These are phyloP conservation scores for Amphiura filiformis DNA, from an alignment of 35 echinoderm and acorn worm species.

Conservation along the genomic window DNA sequence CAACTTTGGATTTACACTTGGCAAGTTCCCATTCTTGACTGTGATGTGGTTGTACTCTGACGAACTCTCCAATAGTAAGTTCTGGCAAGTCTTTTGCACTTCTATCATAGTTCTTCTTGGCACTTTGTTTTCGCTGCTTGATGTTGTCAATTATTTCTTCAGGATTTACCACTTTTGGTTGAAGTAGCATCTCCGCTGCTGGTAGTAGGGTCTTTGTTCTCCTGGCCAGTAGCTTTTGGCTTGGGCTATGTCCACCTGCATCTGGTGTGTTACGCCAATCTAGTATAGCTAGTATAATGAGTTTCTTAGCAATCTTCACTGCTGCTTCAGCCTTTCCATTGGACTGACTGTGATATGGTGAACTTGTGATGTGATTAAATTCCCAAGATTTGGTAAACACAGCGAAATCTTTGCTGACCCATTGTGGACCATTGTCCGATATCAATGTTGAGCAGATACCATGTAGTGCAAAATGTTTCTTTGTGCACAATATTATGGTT, in stretches of 20 bases:
- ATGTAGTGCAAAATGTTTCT: background rate
- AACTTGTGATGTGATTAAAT: slow-evolving; percentile 35
- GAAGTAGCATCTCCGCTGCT: slow-evolving; percentile 49
- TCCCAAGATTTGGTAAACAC: slow-evolving; percentile 51
- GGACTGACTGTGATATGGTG: slow-evolving; percentile 25
- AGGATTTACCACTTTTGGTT: slow-evolving; percentile 44
- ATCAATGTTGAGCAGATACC: background rate
- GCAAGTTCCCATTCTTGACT: background rate
- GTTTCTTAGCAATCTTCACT: background rate
- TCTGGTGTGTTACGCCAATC: background rate
- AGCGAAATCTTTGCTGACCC: slow-evolving; percentile 34
- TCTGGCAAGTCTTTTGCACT: slow-evolving; percentile 64
- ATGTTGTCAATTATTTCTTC: slow-evolving; percentile 59
- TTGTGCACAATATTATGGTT: background rate
- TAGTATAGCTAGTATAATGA: background rate
- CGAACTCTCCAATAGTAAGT: slow-evolving; percentile 55
- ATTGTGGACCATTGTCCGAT: slow-evolving; percentile 47
- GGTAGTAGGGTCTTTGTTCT: background rate
- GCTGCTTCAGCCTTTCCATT: slow-evolving; percentile 55
- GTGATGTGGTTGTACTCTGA: slow-evolving; percentile 39
- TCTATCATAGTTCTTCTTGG: slow-evolving; percentile 73
- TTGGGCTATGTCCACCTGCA: background rate
- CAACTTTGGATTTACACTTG: background rate
- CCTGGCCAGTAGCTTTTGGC: background rate
- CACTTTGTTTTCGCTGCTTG: slow-evolving; percentile 32